Percentiles rank a stretch among this genome's conserved stretches.
Evolutionary conservation across 2,888 invertebrate species (phyloP).

Genomic region (Dinocampus coccinellae): DNA sequence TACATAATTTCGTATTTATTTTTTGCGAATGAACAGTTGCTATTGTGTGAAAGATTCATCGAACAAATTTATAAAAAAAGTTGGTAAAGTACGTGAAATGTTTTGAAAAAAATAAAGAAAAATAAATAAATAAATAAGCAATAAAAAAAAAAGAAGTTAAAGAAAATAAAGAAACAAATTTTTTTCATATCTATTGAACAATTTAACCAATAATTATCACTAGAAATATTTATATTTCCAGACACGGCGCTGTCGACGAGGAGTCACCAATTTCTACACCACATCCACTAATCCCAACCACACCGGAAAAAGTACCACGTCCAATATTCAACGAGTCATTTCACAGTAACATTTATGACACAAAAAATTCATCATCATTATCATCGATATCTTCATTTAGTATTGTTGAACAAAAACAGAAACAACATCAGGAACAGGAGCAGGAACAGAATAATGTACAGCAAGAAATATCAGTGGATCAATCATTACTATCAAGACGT

Average conservation of each 20-base stretch:
- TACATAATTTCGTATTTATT: background rate
- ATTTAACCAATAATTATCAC: too few relatives aligned
- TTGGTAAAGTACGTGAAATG: background rate
- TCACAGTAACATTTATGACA: conserved; percentile 36
- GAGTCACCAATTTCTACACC: conserved; percentile 63
- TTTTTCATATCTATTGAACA: background rate
- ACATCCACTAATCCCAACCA: conserved; percentile 26
- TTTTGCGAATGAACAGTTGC: background rate
- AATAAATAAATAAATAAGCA: too few relatives aligned
- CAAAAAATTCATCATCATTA: background rate
- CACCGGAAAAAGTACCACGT: conserved; percentile 22
- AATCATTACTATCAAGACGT: background rate
- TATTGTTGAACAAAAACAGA: background rate
- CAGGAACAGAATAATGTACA: too few relatives aligned
- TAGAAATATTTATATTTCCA: conserved; percentile 48
- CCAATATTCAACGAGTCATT: conserved; percentile 20
- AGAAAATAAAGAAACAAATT: background rate
- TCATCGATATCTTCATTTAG: background rate
- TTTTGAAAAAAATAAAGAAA: too few relatives aligned
- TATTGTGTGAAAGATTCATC: background rate
- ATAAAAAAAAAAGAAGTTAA: too few relatives aligned
- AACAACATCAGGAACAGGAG: too few relatives aligned
- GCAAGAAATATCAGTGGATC: background rate
- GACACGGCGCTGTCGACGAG: conserved; percentile 70
- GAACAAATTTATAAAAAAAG: background rate